Evolutionary conservation across 2,113 vertebrate species (phyloP).

Genomic region (Clarias macrocephalus): DNA sequence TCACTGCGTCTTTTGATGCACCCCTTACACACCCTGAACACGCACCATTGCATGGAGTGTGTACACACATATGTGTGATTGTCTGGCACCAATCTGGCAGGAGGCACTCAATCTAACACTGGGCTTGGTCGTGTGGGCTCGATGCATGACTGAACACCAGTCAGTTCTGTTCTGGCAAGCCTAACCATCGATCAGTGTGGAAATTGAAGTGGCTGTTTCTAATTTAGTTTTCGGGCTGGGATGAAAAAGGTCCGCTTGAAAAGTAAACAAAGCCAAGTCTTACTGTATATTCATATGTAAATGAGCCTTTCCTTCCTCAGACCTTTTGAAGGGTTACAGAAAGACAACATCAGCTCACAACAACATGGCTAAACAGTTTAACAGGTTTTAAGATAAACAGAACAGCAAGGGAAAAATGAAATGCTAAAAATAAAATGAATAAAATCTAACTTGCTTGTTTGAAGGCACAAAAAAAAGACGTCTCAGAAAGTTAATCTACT

Average conservation of each 20-base stretch:
- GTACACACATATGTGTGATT: neutral
- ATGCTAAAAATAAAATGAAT: neutral
- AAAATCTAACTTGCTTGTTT: neutral
- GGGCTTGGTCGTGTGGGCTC: neutral
- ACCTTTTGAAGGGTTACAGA: neutral
- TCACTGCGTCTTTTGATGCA: neutral
- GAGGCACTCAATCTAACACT: constrained; percentile 2
- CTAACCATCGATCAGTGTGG: constrained; percentile 9
- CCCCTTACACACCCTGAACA: neutral
- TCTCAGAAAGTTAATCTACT: neutral
- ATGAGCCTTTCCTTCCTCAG: neutral
- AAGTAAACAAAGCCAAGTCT: neutral
- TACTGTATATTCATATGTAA: neutral
- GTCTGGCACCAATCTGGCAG: constrained; percentile 11
- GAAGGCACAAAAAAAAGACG: neutral
- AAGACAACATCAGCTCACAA: neutral
- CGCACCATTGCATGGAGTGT: neutral
- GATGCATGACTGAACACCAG: constrained; percentile 16
- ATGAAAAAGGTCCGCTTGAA: neutral
- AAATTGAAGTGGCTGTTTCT: constrained; percentile 4
- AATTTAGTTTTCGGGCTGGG: neutral
- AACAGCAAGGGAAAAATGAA: neutral
- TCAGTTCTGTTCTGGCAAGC: constrained; percentile 5
- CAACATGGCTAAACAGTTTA: neutral
- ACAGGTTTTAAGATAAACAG: neutral